phyloP scores from a whole-genome alignment of 2,113 vertebrate species.

The Phaethornis superciliosus region DNA sequence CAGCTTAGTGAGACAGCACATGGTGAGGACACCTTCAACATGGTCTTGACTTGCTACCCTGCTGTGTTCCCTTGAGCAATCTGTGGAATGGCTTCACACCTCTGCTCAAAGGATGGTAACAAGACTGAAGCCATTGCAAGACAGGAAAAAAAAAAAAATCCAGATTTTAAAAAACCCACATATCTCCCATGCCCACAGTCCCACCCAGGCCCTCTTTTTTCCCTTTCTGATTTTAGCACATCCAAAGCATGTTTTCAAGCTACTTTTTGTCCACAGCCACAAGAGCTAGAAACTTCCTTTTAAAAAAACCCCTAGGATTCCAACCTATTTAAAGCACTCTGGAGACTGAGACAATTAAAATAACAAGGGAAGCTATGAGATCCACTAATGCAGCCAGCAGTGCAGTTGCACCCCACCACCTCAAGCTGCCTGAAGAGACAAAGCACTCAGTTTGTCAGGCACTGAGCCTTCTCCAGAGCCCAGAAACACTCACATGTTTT shows the following conservation, averaged over 20 bases:
- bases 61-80: neutral
- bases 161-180: neutral
- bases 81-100: neutral
- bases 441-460: neutral
- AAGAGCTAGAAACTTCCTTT: neutral
- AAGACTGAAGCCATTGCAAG: neutral
- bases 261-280: slow-evolving; percentile 12
- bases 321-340: slow-evolving; percentile 41
- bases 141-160: neutral
- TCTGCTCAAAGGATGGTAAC: neutral
- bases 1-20: rapidly evolving
- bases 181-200: rapidly evolving
- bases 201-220: neutral
- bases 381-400: neutral
- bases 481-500: slow-evolving; percentile 18
- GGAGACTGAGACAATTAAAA: slow-evolving; percentile 32
- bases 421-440: slow-evolving; percentile 32
- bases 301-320: slow-evolving; percentile 4
- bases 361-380: neutral
- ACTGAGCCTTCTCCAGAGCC: neutral
- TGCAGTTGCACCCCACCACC: neutral
- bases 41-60: neutral
- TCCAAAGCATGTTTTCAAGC: slow-evolving; percentile 14
- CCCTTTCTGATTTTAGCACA: neutral
- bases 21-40: rapidly evolving